Base-by-base conservation (phyloP, 2,888 invertebrate genomes). In the Pandemis corylana region DNA sequence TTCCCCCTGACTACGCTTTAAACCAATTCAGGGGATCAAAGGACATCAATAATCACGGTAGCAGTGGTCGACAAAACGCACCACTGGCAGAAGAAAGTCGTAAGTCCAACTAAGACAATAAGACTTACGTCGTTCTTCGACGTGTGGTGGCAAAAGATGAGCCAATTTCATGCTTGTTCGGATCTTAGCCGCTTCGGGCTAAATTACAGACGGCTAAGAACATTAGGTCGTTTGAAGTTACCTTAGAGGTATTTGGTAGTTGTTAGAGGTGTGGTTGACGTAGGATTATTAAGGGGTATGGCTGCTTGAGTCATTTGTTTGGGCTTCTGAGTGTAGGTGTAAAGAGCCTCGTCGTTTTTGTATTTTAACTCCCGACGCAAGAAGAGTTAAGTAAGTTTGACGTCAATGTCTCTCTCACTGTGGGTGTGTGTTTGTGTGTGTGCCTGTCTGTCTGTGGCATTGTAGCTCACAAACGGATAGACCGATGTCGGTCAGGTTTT, bases 191-290 rank as follows among this genome's bases (percentile, higher is more conserved):
- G 78, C 74, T 64, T 65, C 59, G 44, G 76, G 78, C 72, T 75
- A 77, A 79, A 79, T 80, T 81, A 81, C 80, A 78, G 78, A 76
- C 77, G 76, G 71, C 76, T 77, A 72, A 80, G 78, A 80, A 80
- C 77, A 77, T 77, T 79, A 75, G 77, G 42, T 67, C 36, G 70
- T 82, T 82, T 80, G 79, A 80, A 80, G 83, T 85, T 82, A 86
- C 82, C 78, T 72, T 65, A 10, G 56, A 76, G 80, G 79, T 74
- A 79, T 85, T 85, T 85, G 84, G 85, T 83, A 53, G 76, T 78
- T 71, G 77, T 53, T 65, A 68, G 68, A 64, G 77, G 70, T 77
- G 72, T 75, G 70, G 71, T 49, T 73, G 79, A 78, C 74, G 77
- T 75, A 53, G 59, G 68, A 69, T 66, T 12, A 42, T 65, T 73